These are phyloP conservation scores for Carassius auratus DNA, from an alignment of 2,113 vertebrate genomes.

Conservation along the genomic window DNA sequence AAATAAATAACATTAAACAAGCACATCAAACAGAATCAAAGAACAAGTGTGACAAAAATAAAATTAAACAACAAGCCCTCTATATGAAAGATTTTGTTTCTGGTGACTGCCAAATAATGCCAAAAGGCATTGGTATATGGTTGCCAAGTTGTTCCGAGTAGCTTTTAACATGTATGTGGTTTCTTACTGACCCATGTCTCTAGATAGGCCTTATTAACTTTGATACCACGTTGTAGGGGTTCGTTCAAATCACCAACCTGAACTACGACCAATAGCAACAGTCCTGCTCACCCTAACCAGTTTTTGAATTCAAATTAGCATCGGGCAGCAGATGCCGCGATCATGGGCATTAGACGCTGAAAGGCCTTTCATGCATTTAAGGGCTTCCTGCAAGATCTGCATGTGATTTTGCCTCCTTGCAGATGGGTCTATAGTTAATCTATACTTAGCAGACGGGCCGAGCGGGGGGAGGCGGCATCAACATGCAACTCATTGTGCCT, in stretches of 20 bases:
- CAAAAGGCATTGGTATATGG: neutral
- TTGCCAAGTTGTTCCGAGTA: neutral
- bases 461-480: conserved; percentile 57
- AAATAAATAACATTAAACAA: too few species aligned
- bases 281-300: conserved; percentile 30
- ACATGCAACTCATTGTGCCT: conserved; percentile 67
- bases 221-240: neutral
- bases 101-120: too few species aligned
- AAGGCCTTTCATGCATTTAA: conserved; percentile 57
- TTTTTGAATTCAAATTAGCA: conserved; percentile 49
- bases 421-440: conserved; percentile 64
- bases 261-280: neutral
- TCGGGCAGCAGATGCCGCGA: conserved; percentile 55
- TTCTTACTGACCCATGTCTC: conserved; percentile 1
- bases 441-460: conserved; percentile 62
- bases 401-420: conserved; percentile 59
- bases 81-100: too few species aligned
- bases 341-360: conserved; percentile 56
- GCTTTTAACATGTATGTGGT: neutral
- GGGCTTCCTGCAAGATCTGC: conserved; percentile 55
- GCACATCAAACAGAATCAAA: too few species aligned
- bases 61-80: too few species aligned
- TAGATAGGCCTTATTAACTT: neutral
- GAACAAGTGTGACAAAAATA: too few species aligned
- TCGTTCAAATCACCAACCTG: neutral